These are phyloP conservation scores for Oryzias javanicus DNA, from an alignment of 2,113 vertebrate genomes.

Conservation along the genomic window DNA sequence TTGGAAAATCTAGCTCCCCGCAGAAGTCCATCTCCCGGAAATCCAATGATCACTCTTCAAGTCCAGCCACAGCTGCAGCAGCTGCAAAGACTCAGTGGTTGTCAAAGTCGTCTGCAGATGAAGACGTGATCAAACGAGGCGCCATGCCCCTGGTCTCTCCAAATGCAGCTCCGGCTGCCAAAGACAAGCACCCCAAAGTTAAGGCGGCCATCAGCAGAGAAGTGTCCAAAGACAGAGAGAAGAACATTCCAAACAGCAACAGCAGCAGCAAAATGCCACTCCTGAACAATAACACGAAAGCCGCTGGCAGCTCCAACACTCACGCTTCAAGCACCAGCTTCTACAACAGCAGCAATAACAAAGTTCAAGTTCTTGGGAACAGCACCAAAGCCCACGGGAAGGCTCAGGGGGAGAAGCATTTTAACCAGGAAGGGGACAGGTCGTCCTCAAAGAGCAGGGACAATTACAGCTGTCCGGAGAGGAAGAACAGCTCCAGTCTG, in stretches of 20 bases:
- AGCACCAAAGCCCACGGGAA: conserved; percentile 64
- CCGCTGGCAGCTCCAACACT: conserved; percentile 44
- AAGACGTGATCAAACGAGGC: conserved; percentile 69
- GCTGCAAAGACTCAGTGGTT: conserved; percentile 69
- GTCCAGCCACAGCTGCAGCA: conserved; percentile 53
- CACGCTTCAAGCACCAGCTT: conserved; percentile 48
- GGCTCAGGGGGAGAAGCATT: conserved; percentile 66
- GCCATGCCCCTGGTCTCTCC: conserved; percentile 54
- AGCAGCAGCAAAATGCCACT: conserved; percentile 61
- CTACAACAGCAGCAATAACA: conserved; percentile 69
- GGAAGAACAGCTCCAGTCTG: conserved; percentile 65
- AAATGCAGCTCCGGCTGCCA: conserved; percentile 64
- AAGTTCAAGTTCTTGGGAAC: conserved; percentile 56
- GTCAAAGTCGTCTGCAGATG: conserved; percentile 56
- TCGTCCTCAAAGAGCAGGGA: conserved; percentile 77
- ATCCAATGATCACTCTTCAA: conserved; percentile 67
- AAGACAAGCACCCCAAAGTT: conserved; percentile 78
- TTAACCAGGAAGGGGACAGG: conserved; percentile 74
- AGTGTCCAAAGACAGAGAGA: conserved; percentile 70
- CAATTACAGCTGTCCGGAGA: conserved; percentile 63
- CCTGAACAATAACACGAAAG: conserved; percentile 70
- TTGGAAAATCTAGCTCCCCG: conserved; percentile 63
- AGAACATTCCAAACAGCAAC: conserved; percentile 63
- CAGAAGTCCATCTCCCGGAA: conserved; percentile 70
- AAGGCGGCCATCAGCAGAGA: conserved; percentile 69